phyloP scores from a whole-genome alignment of 2,113 vertebrate genomes.

The Oophaga pumilio region DNA sequence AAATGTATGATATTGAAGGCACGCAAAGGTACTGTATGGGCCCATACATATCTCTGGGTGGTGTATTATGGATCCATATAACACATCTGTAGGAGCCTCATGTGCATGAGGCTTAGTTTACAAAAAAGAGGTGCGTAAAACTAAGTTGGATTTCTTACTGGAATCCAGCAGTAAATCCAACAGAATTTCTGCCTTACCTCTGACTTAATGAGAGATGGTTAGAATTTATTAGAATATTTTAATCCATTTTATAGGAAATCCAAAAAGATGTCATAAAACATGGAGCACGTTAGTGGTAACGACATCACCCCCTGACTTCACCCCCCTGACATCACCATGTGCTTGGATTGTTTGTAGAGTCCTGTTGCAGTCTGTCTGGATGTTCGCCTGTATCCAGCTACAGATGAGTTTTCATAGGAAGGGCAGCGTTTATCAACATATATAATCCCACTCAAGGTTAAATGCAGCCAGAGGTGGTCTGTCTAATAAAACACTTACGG shows the following conservation, averaged over 20 bases:
- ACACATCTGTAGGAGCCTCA: neutral
- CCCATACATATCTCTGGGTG: neutral
- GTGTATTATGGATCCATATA: too few species aligned
- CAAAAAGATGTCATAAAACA: neutral
- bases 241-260: too few species aligned
- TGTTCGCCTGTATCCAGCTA: neutral
- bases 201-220: neutral
- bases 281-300: neutral
- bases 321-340: neutral
- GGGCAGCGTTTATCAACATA: neutral
- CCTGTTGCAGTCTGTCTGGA: neutral
- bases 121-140: neutral
- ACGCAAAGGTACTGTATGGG: too few species aligned
- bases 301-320: neutral
- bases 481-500: neutral
- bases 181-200: too few species aligned
- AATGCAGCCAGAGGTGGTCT: neutral
- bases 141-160: neutral
- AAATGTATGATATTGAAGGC: too few species aligned
- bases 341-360: neutral
- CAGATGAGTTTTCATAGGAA: constrained; percentile 8
- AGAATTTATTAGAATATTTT: neutral
- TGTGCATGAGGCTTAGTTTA: neutral
- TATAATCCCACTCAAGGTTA: constrained; percentile 36
- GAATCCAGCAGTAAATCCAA: neutral